A percentile compares a stretch with the other conserved stretches of the same genome.
phyloP scores from a whole-genome alignment of 2,113 vertebrate genomes.

The Tyto alba region DNA sequence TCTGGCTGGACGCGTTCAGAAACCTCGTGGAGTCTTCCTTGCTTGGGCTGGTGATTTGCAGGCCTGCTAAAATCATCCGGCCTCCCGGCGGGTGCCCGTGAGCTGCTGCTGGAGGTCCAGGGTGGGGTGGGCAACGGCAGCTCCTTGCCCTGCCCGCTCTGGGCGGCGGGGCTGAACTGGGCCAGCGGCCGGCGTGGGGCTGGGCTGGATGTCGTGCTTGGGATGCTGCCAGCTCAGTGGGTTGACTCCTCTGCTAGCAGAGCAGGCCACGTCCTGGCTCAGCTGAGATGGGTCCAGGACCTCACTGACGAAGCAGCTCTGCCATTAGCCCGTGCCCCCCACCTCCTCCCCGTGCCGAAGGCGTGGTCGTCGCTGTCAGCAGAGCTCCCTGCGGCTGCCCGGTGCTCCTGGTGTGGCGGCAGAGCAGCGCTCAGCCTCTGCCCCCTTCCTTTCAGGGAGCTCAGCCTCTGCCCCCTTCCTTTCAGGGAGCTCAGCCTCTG shows the following conservation, averaged over 20 bases:
- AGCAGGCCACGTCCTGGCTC: not conserved
- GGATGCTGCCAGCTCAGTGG: not conserved
- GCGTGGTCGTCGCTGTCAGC: not conserved
- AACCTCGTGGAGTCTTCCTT: not conserved
- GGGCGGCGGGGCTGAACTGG: not conserved
- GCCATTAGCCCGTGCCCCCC: not conserved
- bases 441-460: conserved; percentile 78
- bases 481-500: conserved; percentile 87
- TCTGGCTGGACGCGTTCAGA: not conserved
- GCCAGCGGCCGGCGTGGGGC: not conserved
- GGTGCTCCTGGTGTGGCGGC: not conserved
- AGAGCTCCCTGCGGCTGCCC: not conserved
- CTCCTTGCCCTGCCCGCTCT: not conserved
- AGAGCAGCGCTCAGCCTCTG: not conserved
- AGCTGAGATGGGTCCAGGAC: not conserved
- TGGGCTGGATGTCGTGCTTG: too few species aligned
- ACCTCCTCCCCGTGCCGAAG: too few species aligned
- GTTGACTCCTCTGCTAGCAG: fast-evolving
- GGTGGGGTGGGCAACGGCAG: not conserved
- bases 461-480: too few species aligned
- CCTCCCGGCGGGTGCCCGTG: not conserved
- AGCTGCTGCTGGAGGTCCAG: not conserved
- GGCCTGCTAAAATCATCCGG: not conserved
- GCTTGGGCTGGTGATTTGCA: not conserved
- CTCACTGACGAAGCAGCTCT: not conserved